Evolutionary conservation across 2,888 invertebrate genomes (phyloP).

Genomic region (Sinopyrophorus schimmeli): DNA sequence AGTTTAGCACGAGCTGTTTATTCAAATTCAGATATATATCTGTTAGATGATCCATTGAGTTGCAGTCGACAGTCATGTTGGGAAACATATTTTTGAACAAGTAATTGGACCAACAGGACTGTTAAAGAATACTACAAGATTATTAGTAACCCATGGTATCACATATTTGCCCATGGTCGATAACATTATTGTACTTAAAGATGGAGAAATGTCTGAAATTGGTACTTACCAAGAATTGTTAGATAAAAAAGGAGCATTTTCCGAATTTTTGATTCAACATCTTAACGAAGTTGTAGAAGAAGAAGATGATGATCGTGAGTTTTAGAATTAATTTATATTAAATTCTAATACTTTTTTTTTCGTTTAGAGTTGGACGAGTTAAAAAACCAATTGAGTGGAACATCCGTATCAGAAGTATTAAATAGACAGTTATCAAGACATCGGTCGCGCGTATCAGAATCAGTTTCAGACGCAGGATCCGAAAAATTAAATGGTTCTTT

Average conservation of each 20-base stretch:
- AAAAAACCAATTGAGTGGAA: constrained; percentile 73
- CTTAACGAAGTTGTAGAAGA: constrained; percentile 68
- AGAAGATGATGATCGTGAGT: constrained; percentile 53
- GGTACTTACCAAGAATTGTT: constrained; percentile 91
- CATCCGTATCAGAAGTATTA: constrained; percentile 63
- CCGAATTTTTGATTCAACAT: constrained; percentile 81
- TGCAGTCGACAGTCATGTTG: constrained; percentile 98
- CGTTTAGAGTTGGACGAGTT: constrained; percentile 67
- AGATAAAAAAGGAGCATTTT: constrained; percentile 81
- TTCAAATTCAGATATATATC: constrained; percentile 83
- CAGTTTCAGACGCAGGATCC: constrained; percentile 70
- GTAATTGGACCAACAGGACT: constrained; percentile 82
- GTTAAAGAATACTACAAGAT: constrained; percentile 76
- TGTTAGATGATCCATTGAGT: constrained; percentile 94
- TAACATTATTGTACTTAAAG: constrained; percentile 84
- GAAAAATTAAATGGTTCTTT: constrained; percentile 53
- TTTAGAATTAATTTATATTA: background rate
- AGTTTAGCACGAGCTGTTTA: constrained; percentile 92
- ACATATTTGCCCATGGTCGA: constrained; percentile 91
- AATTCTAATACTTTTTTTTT: constrained; percentile 12
- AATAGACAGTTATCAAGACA: constrained; percentile 68
- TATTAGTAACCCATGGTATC: constrained; percentile 94
- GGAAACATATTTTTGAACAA: constrained; percentile 95
- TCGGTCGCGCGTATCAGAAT: constrained; percentile 72
- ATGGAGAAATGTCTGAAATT: constrained; percentile 84